Evolutionary conservation across 2,888 invertebrate species (phyloP), one percentile per base, ranked within the genome.

Genomic region (Platycheirus rosarum): DNA sequence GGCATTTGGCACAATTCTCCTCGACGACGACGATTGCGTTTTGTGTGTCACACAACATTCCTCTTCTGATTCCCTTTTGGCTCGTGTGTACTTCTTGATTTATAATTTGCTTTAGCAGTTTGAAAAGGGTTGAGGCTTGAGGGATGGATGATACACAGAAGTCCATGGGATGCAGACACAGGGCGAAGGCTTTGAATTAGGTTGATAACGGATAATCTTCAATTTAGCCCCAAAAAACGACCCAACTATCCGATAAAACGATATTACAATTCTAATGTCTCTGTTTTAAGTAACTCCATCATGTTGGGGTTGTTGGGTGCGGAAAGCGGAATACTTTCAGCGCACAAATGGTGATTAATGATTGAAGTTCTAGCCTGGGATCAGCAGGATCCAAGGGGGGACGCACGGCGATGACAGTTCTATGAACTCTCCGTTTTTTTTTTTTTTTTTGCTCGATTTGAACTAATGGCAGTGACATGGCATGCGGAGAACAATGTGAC

Each of bases 1-100:
- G 60, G 65, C 75, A 76, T 80, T 75, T 80, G 80, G 80, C 76
- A 80, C 80, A 80, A 35, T 75, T 80, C 57, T 55, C 26, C 37
- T 29, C 70, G 18, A 40, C 51, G 42, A 48, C 70, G 18, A 40
- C 51, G 42, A 48, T 66, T 76, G 70, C 80, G 80, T 68, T 80
- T 75, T 65, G 48, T 75, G 35, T 80, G 70, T 66, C 80, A 80
- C 80, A 80, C 46, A 57, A 69, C 62, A 71, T 42, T 51, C 57
- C 53, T 46, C 32, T n/a, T 55, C 13, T 14, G 48, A 32, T 51
- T 66, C 26, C 53, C 46, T 46, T 40, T 53, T 49, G 14, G 9
- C 29, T 60, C 29, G 65, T 66, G 23, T 66, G 23, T 35, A 73
- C 55, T 78, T 55, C 68, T 73, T 78, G 80, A 80, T 75, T 70